These are phyloP conservation scores for Amphipyra berbera DNA, from an alignment of 2,888 invertebrate genomes.

Conservation along the genomic window DNA sequence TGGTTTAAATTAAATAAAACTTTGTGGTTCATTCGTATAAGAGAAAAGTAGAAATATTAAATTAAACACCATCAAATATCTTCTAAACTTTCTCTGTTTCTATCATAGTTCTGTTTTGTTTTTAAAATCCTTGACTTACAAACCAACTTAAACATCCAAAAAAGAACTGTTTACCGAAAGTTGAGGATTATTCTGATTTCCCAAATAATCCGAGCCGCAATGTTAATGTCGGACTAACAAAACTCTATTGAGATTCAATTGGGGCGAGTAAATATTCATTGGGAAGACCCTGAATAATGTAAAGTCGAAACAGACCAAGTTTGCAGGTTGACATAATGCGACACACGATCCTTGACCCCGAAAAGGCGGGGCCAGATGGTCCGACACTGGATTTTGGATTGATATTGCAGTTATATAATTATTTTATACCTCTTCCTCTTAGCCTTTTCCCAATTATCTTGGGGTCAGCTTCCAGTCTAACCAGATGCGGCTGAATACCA, in stretches of 20 bases:
- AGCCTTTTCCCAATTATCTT: no score
- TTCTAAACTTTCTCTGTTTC: neutral
- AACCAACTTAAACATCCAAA: constrained; percentile 5
- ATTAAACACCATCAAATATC: no score
- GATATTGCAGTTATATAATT: no score
- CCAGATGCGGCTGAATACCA: no score
- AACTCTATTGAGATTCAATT: constrained; percentile 70
- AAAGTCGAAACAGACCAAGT: constrained; percentile 68
- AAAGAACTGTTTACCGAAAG: constrained; percentile 29
- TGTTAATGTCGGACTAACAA: constrained; percentile 59
- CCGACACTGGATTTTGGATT: constrained; percentile 12
- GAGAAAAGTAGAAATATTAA: no score
- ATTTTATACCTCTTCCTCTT: no score
- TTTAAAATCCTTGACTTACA: neutral
- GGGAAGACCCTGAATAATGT: constrained; percentile 70
- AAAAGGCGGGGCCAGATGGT: constrained; percentile 10
- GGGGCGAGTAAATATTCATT: constrained; percentile 72
- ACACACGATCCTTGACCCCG: constrained; percentile 61
- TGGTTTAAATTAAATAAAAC: no score
- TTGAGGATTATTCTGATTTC: constrained; percentile 39
- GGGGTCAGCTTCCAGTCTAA: no score
- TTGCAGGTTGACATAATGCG: constrained; percentile 65
- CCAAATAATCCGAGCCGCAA: constrained; percentile 50
- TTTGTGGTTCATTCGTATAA: no score
- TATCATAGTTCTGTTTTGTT: no score